phyloP scores from a whole-genome alignment of 2,113 vertebrate species.

The Phyllostomus discolor region DNA sequence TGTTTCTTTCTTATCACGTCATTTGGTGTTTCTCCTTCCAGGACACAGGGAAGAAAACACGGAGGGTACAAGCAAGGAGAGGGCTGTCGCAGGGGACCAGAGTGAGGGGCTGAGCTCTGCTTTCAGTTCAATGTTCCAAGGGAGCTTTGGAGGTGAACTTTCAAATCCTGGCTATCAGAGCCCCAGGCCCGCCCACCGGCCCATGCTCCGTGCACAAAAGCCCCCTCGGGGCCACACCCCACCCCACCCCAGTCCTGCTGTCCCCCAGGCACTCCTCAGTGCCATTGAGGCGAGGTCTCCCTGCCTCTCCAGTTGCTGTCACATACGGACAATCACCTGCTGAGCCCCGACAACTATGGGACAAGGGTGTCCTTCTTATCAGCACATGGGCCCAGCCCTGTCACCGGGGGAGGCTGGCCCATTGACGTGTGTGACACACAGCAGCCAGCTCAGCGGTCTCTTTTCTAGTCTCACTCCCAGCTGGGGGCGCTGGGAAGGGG shows the following conservation, averaged over 20 bases:
- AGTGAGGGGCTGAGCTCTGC: not conserved
- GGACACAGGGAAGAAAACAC: not conserved
- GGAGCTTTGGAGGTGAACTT: not conserved
- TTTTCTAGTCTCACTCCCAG: not conserved
- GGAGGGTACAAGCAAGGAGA: not conserved
- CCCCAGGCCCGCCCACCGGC: accelerated
- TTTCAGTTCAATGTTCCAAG: not conserved
- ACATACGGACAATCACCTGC: not conserved
- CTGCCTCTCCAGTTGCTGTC: not conserved
- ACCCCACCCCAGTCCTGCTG: not conserved
- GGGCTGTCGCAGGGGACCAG: not conserved
- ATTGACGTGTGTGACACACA: not conserved
- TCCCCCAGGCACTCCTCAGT: not conserved
- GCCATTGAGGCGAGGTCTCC: not conserved
- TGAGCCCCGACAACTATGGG: not conserved
- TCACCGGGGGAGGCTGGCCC: not conserved
- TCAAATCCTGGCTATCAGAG: not conserved
- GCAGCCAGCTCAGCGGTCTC: no score
- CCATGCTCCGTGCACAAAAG: not conserved
- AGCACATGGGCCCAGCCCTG: not conserved
- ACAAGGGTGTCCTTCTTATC: not conserved
- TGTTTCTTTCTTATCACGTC: not conserved
- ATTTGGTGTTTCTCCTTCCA: not conserved
- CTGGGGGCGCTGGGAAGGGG: not conserved
- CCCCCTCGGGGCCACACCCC: accelerated